Percentiles rank a stretch among this genome's conserved stretches.
These are phyloP conservation scores for Troides aeacus DNA, from an alignment of 2,888 invertebrate species.

Conservation along the genomic window DNA sequence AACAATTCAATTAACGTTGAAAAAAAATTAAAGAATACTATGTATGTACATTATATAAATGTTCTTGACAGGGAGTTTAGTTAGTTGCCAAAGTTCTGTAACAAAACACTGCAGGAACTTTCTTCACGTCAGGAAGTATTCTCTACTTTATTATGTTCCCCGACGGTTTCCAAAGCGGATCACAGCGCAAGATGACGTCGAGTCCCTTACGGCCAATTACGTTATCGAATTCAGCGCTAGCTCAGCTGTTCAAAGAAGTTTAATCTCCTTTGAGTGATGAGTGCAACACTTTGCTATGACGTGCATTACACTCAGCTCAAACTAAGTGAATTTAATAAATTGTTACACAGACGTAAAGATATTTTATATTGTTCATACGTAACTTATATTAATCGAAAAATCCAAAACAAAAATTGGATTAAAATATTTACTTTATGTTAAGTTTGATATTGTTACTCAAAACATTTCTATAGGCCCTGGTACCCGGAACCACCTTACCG, in stretches of 20 bases:
- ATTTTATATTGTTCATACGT: not conserved
- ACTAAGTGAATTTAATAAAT: not conserved
- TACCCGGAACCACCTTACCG: too few species aligned
- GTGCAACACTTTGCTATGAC: constrained; percentile 47
- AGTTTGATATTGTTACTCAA: too few species aligned
- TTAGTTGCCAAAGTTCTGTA: not conserved
- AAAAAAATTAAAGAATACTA: too few species aligned
- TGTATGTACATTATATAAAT: too few species aligned
- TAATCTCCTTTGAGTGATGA: constrained; percentile 65
- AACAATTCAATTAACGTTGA: too few species aligned
- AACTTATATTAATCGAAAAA: not conserved
- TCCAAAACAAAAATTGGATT: not conserved
- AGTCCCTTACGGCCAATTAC: constrained; percentile 44
- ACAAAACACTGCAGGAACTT: not conserved
- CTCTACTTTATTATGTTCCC: constrained; percentile 5
- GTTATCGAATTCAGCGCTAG: constrained; percentile 45
- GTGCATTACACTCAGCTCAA: constrained; percentile 30
- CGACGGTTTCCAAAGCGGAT: constrained; percentile 27
- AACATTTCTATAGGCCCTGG: too few species aligned
- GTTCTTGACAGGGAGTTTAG: too few species aligned
- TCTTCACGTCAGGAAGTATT: constrained; percentile 4
- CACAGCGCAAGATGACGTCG: constrained; percentile 43
- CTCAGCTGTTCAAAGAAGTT: constrained; percentile 52
- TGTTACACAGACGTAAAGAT: not conserved
- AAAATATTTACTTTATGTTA: too few species aligned